Evolutionary conservation across 2,113 vertebrate species (phyloP).

Genomic region (Anarrhichthys ocellatus): DNA sequence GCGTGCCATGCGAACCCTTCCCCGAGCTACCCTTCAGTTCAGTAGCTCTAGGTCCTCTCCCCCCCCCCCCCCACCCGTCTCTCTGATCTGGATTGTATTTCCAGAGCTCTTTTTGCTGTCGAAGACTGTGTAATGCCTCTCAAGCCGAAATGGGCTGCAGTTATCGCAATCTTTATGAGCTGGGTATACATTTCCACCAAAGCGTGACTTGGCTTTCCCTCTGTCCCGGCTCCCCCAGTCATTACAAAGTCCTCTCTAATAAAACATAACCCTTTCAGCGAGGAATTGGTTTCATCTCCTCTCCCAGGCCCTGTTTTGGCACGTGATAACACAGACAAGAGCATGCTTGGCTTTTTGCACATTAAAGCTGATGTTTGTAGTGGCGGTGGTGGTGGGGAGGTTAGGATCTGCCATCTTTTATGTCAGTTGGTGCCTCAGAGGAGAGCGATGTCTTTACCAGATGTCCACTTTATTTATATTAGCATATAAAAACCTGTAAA

Average conservation of each 20-base stretch:
- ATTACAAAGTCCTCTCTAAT: conserved; percentile 70
- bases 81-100: conserved; percentile 65
- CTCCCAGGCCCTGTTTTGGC: conserved; percentile 66
- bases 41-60: conserved; percentile 48
- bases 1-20: conserved; percentile 40
- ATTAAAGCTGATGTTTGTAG: conserved; percentile 58
- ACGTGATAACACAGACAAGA: conserved; percentile 67
- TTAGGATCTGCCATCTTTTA: conserved; percentile 66
- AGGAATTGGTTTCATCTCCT: conserved; percentile 69
- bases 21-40: conserved; percentile 37
- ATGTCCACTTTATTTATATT: conserved; percentile 78
- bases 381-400: conserved; percentile 6
- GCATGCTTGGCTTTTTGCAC: conserved; percentile 64
- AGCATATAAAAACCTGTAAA: conserved; percentile 67
- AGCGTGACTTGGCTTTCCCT: conserved; percentile 69
- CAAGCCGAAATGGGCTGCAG: conserved; percentile 62
- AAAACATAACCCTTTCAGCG: conserved; percentile 73
- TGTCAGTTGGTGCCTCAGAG: conserved; percentile 69
- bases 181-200: conserved; percentile 72
- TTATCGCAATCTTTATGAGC: conserved; percentile 76
- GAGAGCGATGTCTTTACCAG: conserved; percentile 75
- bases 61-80: background rate
- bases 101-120: conserved; percentile 54
- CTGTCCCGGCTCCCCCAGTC: conserved; percentile 47
- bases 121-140: conserved; percentile 62